These are phyloP conservation scores for Hycleus phaleratus DNA, from an alignment of 1,140 invertebrate genomes.

Conservation along the genomic window DNA sequence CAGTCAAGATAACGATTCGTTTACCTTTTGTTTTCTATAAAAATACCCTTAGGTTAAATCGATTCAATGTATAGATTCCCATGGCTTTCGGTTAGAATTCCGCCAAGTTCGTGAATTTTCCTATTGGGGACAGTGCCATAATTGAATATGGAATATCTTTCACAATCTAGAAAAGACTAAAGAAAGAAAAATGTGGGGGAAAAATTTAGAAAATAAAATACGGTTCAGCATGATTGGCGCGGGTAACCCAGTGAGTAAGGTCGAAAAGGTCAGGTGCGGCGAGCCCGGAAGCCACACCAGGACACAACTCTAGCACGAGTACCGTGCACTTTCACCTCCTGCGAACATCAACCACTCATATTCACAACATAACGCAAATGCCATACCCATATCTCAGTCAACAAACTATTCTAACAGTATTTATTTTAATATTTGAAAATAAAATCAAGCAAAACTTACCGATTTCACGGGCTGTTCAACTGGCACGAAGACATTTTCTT, in stretches of 20 bases:
- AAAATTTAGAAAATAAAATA: constrained; percentile 8
- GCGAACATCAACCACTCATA: constrained; percentile 10
- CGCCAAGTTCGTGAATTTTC: no score
- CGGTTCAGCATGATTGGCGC: constrained; percentile 7
- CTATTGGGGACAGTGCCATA: no score
- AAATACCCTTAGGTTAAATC: no score
- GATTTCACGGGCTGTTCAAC: neutral
- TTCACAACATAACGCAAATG: neutral
- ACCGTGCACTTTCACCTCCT: constrained; percentile 23
- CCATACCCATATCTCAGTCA: neutral
- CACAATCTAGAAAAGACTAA: no score
- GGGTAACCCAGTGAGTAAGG: constrained; percentile 17
- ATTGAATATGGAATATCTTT: no score
- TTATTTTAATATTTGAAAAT: neutral
- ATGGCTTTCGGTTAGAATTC: no score
- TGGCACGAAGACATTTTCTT: neutral
- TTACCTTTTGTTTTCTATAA: no score
- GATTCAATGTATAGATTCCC: no score
- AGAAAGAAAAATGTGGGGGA: neutral
- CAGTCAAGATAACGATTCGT: no score
- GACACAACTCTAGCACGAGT: constrained; percentile 13
- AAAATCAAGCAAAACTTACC: neutral
- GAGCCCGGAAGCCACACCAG: constrained; percentile 20
- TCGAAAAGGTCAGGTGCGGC: constrained; percentile 13
- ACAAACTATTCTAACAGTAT: neutral